Evolutionary conservation across 2,797 vertebrate species (phyloP).

Genomic region (Ciconia nigra): DNA sequence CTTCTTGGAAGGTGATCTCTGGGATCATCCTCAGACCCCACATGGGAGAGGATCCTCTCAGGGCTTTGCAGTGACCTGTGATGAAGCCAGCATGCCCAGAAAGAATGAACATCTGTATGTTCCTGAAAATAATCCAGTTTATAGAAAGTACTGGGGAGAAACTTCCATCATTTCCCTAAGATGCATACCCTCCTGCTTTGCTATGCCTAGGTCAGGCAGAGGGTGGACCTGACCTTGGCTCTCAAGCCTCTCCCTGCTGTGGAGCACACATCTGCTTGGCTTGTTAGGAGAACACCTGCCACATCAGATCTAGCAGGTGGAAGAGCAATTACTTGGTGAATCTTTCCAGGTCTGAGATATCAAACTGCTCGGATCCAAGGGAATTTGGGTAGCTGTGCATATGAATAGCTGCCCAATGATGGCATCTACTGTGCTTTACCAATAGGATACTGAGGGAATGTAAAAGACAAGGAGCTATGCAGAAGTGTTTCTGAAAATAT

Average conservation of each 20-base stretch:
- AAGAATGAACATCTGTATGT: background rate
- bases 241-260: background rate
- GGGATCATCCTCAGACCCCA: background rate
- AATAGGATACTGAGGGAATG: background rate
- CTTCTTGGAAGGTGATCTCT: background rate
- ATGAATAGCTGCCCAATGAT: background rate
- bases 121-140: background rate
- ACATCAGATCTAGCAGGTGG: background rate
- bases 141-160: background rate
- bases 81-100: background rate
- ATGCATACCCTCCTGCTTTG: background rate
- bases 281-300: background rate
- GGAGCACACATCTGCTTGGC: background rate
- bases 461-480: background rate
- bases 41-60: background rate
- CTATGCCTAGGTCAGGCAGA: background rate
- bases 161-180: background rate
- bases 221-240: background rate
- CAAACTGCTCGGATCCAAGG: background rate
- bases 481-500: background rate
- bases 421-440: background rate
- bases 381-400: background rate
- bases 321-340: background rate
- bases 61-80: background rate
- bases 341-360: background rate